Percentiles rank a stretch among this genome's conserved stretches.
These are phyloP conservation scores for Oostethus manadensis DNA, from an alignment of 2,113 vertebrate genomes.

Conservation along the genomic window DNA sequence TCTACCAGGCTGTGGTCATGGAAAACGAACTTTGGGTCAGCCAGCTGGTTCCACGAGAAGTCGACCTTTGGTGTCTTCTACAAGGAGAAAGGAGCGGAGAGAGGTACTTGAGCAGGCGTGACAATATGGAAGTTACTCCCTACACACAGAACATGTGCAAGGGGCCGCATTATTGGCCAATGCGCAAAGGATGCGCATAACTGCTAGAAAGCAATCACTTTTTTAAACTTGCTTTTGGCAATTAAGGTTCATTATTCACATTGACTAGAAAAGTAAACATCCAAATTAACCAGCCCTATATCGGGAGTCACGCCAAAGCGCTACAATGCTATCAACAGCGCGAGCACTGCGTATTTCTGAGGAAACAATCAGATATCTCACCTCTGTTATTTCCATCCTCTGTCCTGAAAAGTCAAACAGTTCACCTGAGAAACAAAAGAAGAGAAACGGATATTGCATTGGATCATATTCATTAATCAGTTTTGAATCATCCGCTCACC, in stretches of 20 bases:
- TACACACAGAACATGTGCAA: too few species aligned
- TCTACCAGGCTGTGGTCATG: constrained; percentile 83
- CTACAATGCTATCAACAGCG: too few species aligned
- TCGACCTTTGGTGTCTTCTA: constrained; percentile 82
- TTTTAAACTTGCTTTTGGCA: too few species aligned
- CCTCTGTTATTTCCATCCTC: constrained; percentile 77
- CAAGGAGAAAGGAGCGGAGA: constrained; percentile 11
- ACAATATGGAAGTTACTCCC: too few species aligned
- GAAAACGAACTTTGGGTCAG: constrained; percentile 85
- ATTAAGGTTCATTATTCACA: too few species aligned
- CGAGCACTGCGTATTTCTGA: neutral
- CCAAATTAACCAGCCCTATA: too few species aligned
- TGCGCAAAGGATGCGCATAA: too few species aligned
- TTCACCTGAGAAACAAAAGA: constrained; percentile 67
- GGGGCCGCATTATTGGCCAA: too few species aligned
- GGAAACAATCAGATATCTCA: constrained; percentile 48
- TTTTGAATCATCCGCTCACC: constrained; percentile 59
- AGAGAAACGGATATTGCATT: fast-evolving
- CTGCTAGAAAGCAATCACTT: too few species aligned
- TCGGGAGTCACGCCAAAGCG: too few species aligned
- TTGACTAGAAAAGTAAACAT: too few species aligned
- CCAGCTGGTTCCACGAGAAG: constrained; percentile 85
- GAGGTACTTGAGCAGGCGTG: too few species aligned
- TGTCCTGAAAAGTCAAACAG: constrained; percentile 69
- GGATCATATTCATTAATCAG: neutral